Percentiles rank a stretch among this genome's conserved stretches.
These are phyloP conservation scores for Cheilosia vernalis DNA, from an alignment of 2,888 invertebrate genomes.

Conservation along the genomic window DNA sequence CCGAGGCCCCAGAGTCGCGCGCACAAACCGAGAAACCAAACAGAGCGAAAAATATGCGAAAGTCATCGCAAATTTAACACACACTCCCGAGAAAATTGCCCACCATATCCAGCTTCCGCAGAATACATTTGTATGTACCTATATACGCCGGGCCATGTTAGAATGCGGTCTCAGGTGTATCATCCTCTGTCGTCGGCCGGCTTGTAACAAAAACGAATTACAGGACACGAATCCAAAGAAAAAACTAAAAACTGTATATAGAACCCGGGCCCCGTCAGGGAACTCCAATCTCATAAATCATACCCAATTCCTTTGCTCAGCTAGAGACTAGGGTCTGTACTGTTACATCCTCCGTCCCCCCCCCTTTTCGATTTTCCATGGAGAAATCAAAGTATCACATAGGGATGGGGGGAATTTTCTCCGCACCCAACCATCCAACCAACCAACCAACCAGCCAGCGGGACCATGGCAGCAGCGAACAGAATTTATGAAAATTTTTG, in stretches of 20 bases:
- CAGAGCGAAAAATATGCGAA: constrained; percentile 60
- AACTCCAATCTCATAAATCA: constrained; percentile 59
- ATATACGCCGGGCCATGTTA: constrained; percentile 20
- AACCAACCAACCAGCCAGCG: not conserved
- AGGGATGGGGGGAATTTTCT: constrained; percentile 25
- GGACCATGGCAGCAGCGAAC: not conserved
- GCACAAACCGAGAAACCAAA: not conserved
- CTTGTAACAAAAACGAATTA: constrained; percentile 56
- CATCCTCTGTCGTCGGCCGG: not conserved
- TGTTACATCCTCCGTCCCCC: not conserved
- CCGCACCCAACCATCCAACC: not conserved
- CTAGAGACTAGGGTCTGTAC: not conserved
- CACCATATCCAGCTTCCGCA: constrained; percentile 7
- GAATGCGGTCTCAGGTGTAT: constrained; percentile 64
- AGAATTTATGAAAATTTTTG: constrained; percentile 44
- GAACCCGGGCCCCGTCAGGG: constrained; percentile 20
- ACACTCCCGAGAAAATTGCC: constrained; percentile 17
- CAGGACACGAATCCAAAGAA: constrained; percentile 32
- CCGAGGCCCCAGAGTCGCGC: not conserved
- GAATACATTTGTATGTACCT: not conserved
- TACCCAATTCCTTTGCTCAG: constrained; percentile 36
- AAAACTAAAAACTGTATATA: constrained; percentile 1
- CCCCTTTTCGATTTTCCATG: constrained; percentile 1
- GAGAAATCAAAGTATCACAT: constrained; percentile 49
- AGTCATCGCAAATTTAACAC: constrained; percentile 60